Evolutionary conservation across 1,140 invertebrate genomes (phyloP), one percentile per base, ranked within the genome.

Genomic region (Cydia pomonella): DNA sequence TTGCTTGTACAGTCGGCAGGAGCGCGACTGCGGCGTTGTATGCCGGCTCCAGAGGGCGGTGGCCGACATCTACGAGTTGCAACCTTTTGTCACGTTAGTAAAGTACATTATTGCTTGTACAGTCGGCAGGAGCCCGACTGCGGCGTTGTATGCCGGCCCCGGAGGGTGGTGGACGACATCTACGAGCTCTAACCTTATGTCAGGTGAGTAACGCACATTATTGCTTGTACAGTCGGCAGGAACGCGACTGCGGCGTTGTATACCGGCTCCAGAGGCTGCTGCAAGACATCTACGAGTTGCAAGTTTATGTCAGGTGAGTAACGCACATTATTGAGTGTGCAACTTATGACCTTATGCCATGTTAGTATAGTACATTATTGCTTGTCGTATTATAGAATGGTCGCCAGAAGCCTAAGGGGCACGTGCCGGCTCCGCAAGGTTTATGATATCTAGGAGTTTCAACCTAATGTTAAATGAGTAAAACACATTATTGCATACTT

Each of bases 31-130:
- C 75, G 84, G 89, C 38, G 64, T 92, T 75, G 79, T 84, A 76
- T 92, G 91, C 74, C 85, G 33, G 33, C 33, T 38, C 7, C 7
- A 9, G 59, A 83, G 85, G 64, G 91, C 91, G 6, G 76, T 92
- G 62, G 91, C 91, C 76, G 91, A 92, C 73, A 84, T 90, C 25
- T 88, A 91, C 80, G 87, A 91, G 72, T 92, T 91, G 73, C 81
- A 92, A 80, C 91, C 89, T 27, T 91, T 91, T 85, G 81, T 85
- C 75, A 87, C 85, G 89, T 91, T 3, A 63, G 73, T 78, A 74
- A 74, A 75, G 23, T 4, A 29, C 12, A 47, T 64, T 75, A 71
- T 73, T 18, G 50, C 44, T 16, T 47, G 16, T 38, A 38, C 7
- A 10, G 33, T 38, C 33, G 9, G 33, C 9, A 38, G 0, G 33